Conservation (phyloP, 2,888 invertebrate species). For the Drosophila melanosoma region DNA sequence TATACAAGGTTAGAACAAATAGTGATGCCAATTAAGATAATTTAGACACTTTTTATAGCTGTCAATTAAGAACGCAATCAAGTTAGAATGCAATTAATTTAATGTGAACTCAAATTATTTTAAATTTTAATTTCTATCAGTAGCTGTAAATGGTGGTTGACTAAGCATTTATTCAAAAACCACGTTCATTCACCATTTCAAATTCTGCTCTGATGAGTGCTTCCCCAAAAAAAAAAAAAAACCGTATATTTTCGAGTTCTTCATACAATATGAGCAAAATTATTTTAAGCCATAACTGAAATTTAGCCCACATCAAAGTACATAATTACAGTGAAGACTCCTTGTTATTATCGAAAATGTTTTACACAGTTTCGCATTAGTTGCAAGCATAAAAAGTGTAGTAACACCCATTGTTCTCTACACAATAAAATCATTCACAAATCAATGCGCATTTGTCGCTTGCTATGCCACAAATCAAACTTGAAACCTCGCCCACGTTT, state of each 20-base stretch:
- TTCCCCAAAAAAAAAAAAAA: background rate
- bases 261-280: slow-evolving; percentile 14
- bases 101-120: background rate
- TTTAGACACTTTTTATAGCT: background rate
- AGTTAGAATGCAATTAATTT: background rate
- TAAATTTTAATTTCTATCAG: background rate
- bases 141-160: background rate
- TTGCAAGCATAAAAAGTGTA: slow-evolving; percentile 28
- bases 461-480: slow-evolving; percentile 72
- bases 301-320: slow-evolving; percentile 45
- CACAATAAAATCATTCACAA: slow-evolving; percentile 62
- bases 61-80: background rate
- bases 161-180: background rate
- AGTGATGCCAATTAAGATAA: background rate
- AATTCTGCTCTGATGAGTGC: slow-evolving; percentile 22
- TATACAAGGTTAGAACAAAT: background rate
- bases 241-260: slow-evolving; percentile 6
- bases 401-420: slow-evolving; percentile 31
- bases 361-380: slow-evolving; percentile 5
- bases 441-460: slow-evolving; percentile 68
- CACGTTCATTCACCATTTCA: slow-evolving; percentile 1
- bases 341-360: background rate
- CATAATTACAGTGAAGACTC: slow-evolving; percentile 20
- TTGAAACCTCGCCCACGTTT: slow-evolving; percentile 72
- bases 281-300: slow-evolving; percentile 11